Percentiles rank a stretch among this genome's conserved stretches.
phyloP scores from a whole-genome alignment of 2,888 invertebrate species.

The Pilophorus perplexus region DNA sequence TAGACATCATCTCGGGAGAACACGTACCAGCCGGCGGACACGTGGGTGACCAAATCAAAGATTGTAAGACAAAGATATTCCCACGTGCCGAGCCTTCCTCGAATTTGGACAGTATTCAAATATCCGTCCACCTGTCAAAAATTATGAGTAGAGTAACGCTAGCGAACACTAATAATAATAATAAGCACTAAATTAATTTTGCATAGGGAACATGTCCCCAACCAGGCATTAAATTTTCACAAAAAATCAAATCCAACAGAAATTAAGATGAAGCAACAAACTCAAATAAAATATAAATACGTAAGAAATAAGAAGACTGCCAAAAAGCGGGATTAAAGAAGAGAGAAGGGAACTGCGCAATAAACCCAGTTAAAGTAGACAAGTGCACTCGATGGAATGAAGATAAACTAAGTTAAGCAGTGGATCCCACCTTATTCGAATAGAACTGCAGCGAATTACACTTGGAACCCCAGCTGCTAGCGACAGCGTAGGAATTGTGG shows the following conservation, averaged over 20 bases:
- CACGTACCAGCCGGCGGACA: conserved; percentile 56
- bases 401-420: background rate
- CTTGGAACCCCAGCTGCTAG: conserved; percentile 54
- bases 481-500: conserved; percentile 53
- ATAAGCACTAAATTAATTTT: too few species aligned
- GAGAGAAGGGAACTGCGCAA: too few species aligned
- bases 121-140: conserved; percentile 16
- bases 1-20: conserved; percentile 59
- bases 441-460: conserved; percentile 53
- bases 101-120: background rate
- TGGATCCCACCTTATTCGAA: conserved; percentile 45
- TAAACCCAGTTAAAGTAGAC: too few species aligned
- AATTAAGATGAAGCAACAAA: too few species aligned
- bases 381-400: background rate
- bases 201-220: too few species aligned
- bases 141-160: background rate
- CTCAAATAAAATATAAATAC: too few species aligned
- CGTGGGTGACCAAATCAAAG: conserved; percentile 52
- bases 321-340: too few species aligned
- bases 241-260: too few species aligned
- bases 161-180: background rate
- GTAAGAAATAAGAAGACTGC: too few species aligned
- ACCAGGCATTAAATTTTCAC: too few species aligned
- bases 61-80: conserved; percentile 54
- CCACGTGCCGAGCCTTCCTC: conserved; percentile 53